Evolutionary conservation across 2,888 invertebrate genomes (phyloP).

Genomic region (Cryptocheilus praepositus): DNA sequence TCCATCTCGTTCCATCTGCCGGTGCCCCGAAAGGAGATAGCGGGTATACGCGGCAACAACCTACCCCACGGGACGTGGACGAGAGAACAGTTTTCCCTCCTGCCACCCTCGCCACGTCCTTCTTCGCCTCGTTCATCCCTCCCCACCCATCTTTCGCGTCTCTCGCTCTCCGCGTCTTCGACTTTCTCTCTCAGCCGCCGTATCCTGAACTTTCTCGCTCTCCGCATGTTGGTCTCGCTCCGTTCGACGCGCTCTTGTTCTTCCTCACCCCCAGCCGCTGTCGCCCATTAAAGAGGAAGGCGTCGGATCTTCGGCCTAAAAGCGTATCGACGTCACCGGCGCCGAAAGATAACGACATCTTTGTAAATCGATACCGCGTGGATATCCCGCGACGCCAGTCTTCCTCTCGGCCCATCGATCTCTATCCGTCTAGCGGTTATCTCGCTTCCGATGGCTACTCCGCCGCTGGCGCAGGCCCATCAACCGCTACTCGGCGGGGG

Average conservation of each 20-base stretch:
- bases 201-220: background rate
- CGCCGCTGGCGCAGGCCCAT: background rate
- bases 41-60: conserved; percentile 60
- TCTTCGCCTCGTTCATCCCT: background rate
- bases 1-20: conserved; percentile 58
- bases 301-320: conserved; percentile 40
- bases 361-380: conserved; percentile 10
- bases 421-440: background rate
- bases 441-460: background rate
- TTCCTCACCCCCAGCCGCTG: conserved; percentile 29
- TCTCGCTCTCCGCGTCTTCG: no score
- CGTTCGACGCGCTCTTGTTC: conserved; percentile 17
- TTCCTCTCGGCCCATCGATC: background rate
- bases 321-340: conserved; percentile 26
- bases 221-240: conserved; percentile 20
- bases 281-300: conserved; percentile 59
- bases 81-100: conserved; percentile 50
- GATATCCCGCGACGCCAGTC: background rate
- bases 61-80: conserved; percentile 67
- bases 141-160: no score
- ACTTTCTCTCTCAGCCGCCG: no score
- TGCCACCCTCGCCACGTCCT: conserved; percentile 18
- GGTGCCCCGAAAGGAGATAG: conserved; percentile 56
- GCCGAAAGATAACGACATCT: background rate
- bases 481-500: no score